Evolutionary conservation across 2,113 vertebrate genomes (phyloP).

Genomic region (Barbus barbus): DNA sequence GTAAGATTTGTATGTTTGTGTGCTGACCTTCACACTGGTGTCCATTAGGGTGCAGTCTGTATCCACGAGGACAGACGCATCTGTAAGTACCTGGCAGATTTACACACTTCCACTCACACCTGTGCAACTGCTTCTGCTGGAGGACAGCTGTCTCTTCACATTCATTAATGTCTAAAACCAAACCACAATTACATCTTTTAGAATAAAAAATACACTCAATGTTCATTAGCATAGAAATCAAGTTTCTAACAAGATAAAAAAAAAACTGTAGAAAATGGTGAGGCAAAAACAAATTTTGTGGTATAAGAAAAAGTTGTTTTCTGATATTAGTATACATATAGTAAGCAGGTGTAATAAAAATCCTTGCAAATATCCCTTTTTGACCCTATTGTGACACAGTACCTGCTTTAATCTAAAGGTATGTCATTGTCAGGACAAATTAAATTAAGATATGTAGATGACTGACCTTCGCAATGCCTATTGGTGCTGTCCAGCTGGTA

Average conservation of each 20-base stretch:
- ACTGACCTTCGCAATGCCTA: slow-evolving; percentile 59
- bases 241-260: too few relatives aligned
- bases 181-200: not conserved
- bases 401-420: not conserved
- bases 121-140: not conserved
- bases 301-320: too few relatives aligned
- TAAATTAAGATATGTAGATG: not conserved
- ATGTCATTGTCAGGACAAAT: too few relatives aligned
- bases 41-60: slow-evolving; percentile 54
- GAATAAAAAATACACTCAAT: not conserved
- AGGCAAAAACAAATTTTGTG: too few relatives aligned
- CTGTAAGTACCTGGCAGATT: slow-evolving; percentile 68
- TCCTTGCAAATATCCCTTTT: not conserved
- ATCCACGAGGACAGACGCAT: slow-evolving; percentile 69
- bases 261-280: too few relatives aligned
- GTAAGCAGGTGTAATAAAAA: not conserved
- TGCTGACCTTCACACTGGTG: slow-evolving; percentile 64
- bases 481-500: slow-evolving; percentile 52
- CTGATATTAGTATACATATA: too few relatives aligned
- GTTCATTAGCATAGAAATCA: not conserved
- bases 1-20: too few relatives aligned
- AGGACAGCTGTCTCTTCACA: slow-evolving; percentile 51
- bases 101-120: slow-evolving; percentile 68
- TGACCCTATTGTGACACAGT: too few relatives aligned
- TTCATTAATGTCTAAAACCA: slow-evolving; percentile 69